Evolutionary conservation across 2,113 vertebrate genomes (phyloP).

Genomic region (Philantomba maxwellii): DNA sequence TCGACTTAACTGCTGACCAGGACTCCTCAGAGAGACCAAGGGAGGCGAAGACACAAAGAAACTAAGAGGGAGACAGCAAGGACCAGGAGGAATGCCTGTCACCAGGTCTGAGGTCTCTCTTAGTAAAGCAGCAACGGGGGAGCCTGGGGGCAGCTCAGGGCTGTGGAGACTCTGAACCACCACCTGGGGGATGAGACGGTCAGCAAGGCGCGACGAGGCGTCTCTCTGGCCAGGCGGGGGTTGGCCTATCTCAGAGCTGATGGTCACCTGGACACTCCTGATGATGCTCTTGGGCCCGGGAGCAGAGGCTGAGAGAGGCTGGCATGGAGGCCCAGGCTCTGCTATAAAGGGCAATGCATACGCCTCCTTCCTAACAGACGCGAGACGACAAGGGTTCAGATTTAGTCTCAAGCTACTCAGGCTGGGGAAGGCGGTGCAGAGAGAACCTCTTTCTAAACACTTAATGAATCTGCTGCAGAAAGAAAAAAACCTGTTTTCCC

Average conservation of each 20-base stretch:
- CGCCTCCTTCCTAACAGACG: not conserved
- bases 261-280: not conserved
- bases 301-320: not conserved
- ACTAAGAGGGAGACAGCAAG: not conserved
- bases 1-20: not conserved
- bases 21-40: not conserved
- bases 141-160: not conserved
- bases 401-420: not conserved
- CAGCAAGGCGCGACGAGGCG: rapidly evolving
- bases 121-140: not conserved
- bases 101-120: not conserved
- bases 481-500: conserved; percentile 65
- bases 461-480: conserved; percentile 62
- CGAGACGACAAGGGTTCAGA: not conserved
- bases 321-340: rapidly evolving
- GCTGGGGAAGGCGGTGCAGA: not conserved
- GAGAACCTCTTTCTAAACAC: conserved; percentile 36
- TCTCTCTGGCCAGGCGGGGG: not conserved
- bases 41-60: not conserved
- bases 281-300: rapidly evolving
- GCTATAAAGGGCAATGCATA: not conserved
- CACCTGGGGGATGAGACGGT: rapidly evolving
- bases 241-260: not conserved
- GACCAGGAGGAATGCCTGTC: no score
- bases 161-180: not conserved